phyloP scores from a whole-genome alignment of 2,888 invertebrate genomes.

The Carcina quercana region DNA sequence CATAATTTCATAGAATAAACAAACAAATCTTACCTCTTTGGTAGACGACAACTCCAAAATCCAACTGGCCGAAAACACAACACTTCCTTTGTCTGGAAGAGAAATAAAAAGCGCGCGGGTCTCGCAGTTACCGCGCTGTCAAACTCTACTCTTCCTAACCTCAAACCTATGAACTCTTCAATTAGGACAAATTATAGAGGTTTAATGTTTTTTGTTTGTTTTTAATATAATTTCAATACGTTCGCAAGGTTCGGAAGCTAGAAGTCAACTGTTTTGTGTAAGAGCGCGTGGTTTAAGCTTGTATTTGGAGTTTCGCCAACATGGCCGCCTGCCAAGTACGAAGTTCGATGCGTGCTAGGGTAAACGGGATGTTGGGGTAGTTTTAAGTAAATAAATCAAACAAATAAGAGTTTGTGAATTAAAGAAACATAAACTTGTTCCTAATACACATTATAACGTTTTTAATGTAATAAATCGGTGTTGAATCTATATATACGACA shows the following conservation, averaged over 20 bases:
- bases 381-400: too few relatives aligned
- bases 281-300: constrained; percentile 25
- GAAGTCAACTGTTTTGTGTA: constrained; percentile 41
- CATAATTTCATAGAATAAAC: neutral
- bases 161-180: constrained; percentile 14
- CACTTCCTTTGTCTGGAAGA: constrained; percentile 25
- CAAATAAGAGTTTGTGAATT: too few relatives aligned
- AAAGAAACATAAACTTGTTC: too few relatives aligned
- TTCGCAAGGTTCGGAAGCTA: constrained; percentile 38
- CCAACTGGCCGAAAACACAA: constrained; percentile 6
- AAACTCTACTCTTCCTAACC: constrained; percentile 20
- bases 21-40: constrained; percentile 6
- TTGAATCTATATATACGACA: too few relatives aligned
- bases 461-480: too few relatives aligned
- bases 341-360: constrained; percentile 35
- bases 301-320: constrained; percentile 53
- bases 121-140: constrained; percentile 28
- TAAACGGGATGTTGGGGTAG: constrained; percentile 13
- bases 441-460: too few relatives aligned
- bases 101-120: constrained; percentile 16
- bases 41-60: constrained; percentile 1
- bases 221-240: constrained; percentile 30
- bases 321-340: constrained; percentile 74
- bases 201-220: constrained; percentile 14
- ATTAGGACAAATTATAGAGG: neutral